Base-by-base conservation (phyloP, 2,797 vertebrate species). In the Tiaroga cobitis region DNA sequence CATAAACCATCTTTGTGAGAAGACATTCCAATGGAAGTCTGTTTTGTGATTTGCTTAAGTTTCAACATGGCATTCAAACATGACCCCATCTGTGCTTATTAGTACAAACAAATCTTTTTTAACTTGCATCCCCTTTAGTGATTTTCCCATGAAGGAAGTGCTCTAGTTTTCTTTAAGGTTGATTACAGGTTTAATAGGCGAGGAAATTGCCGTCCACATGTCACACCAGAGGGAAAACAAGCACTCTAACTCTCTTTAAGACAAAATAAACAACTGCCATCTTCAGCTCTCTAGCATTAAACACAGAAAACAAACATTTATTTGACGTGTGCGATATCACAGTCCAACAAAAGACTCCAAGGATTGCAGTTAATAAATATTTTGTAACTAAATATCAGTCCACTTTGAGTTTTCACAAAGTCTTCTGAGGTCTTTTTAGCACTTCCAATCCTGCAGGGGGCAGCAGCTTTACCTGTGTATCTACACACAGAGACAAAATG, bases 401-500 rank as follows among this genome's bases (percentile, higher is more conserved):
- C 72, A 67, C 72, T 83, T 83, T 54, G 34, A 69, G 29, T 34
- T 43, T 74, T 83, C 32, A 39, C 59, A 67, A 51, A 37, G 65
- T 90, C 81, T 75, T 67, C 83, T 59, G 29, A 32, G 61, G 77
- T 72, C 74, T 82, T 86, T 83, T 83, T 68, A 83, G 87, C 61
- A 92, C 80, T 89, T 90, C 89, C 74, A 75, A 73, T 88, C 80
- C 85, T 79, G 83, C 61, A 81, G 74, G n/a, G 41, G 87, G 61
- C 81, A 80, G 70, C 68, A 72, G 51, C 83, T 86, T 81, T 90
- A 91, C 82, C 93, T 94, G 88, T 87, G 93, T 87, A 96, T 95
- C 94, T 95, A 95, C 87, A 92, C 90, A 94, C 89, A 95, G 89
- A 93, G 88, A 95, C 82, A 92, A 69, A 78, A 83, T 7, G 76